Conservation (phyloP, 2,888 invertebrate species). For the Atethmia centrago region DNA sequence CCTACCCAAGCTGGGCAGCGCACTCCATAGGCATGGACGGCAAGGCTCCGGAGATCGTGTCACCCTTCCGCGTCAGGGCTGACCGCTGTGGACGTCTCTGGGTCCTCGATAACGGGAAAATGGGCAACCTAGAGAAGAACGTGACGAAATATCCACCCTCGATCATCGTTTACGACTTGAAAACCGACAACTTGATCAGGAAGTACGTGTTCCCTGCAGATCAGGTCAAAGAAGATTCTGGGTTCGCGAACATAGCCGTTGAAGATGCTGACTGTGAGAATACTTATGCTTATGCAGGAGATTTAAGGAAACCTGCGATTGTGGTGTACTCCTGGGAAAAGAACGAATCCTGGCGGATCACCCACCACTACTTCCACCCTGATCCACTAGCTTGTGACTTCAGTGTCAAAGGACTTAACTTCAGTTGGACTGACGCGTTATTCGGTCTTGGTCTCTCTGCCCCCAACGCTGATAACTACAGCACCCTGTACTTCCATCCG, state of each 20-base stretch:
- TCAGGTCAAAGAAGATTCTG: constrained; percentile 92
- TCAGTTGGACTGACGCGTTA: constrained; percentile 94
- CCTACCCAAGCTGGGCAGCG: constrained; percentile 95
- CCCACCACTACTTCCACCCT: constrained; percentile 93
- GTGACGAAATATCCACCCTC: constrained; percentile 91
- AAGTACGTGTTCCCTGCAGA: constrained; percentile 92
- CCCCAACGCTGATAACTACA: constrained; percentile 91
- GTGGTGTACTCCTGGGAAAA: constrained; percentile 94
- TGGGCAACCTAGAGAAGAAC: constrained; percentile 89
- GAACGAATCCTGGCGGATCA: constrained; percentile 93
- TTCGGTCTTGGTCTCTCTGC: constrained; percentile 94
- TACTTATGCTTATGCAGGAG: constrained; percentile 93
- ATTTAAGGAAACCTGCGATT: constrained; percentile 92
- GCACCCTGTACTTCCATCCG: constrained; percentile 95
- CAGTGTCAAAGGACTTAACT: constrained; percentile 92
- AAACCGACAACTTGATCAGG: constrained; percentile 92
- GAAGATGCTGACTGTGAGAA: constrained; percentile 94
- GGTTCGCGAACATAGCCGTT: constrained; percentile 94
- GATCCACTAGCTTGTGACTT: constrained; percentile 94
- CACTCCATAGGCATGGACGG: constrained; percentile 90
- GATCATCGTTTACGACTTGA: constrained; percentile 93
- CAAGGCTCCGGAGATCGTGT: constrained; percentile 92
- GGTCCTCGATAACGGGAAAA: constrained; percentile 94
- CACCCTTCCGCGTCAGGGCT: constrained; percentile 93
- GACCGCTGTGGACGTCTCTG: constrained; percentile 94